Conservation (phyloP, 2,797 vertebrate genomes). For the Gadopsis marmoratus region DNA sequence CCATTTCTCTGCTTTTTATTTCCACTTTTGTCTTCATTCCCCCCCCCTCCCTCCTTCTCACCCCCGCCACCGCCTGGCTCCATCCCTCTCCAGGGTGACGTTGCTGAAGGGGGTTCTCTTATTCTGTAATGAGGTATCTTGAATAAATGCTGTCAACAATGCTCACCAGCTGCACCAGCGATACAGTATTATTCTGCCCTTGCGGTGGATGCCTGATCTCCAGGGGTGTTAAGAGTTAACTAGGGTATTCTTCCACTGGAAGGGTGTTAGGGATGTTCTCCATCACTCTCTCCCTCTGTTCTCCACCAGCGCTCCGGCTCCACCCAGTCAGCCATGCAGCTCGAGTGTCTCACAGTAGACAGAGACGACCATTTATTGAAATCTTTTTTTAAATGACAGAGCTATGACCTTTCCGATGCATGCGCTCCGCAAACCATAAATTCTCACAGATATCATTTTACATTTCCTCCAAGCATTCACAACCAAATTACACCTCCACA, state of each 20-base stretch:
- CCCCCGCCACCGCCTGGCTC: slow-evolving; percentile 32
- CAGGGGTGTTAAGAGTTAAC: slow-evolving; percentile 73
- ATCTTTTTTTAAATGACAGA: slow-evolving; percentile 80
- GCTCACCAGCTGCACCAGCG: slow-evolving; percentile 54
- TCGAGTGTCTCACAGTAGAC: slow-evolving; percentile 61
- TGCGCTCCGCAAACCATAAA: slow-evolving; percentile 68
- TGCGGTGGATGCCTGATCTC: slow-evolving; percentile 65
- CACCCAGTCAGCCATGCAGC: slow-evolving; percentile 65
- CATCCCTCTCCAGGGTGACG: slow-evolving; percentile 70
- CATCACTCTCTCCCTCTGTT: slow-evolving; percentile 65
- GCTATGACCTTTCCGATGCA: slow-evolving; percentile 79
- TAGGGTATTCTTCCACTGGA: slow-evolving; percentile 67
- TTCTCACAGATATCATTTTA: slow-evolving; percentile 80
- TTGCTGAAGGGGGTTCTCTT: slow-evolving; percentile 77
- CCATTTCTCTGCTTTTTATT: slow-evolving; percentile 20
- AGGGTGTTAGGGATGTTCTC: slow-evolving; percentile 69
- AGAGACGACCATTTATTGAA: slow-evolving; percentile 77
- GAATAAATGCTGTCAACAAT: slow-evolving; percentile 80
- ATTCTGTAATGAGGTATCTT: slow-evolving; percentile 79
- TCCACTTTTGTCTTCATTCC: slow-evolving; percentile 29
- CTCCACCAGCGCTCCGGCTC: slow-evolving; percentile 52
- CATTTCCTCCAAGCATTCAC: slow-evolving; percentile 78
- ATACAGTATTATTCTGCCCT: slow-evolving; percentile 60
- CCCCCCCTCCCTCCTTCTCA: slow-evolving; percentile 1
- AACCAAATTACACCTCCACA: slow-evolving; percentile 75